Conservation (phyloP, 2,888 invertebrate species). For the Orthosia cruda region DNA sequence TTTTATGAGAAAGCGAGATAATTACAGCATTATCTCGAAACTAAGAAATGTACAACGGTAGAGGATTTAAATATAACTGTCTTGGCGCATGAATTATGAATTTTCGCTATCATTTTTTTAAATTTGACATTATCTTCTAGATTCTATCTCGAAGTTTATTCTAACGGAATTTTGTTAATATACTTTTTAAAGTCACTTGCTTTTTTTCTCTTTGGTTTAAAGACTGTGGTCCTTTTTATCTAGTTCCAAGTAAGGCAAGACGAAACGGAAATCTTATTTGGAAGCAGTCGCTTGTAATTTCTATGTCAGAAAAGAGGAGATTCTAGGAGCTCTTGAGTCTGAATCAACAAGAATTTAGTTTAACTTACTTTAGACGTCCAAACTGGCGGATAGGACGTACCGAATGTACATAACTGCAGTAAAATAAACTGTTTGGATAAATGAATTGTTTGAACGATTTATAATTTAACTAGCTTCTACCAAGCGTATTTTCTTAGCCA, state of each 20-base stretch:
- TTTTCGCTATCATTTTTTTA: neutral
- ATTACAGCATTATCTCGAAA: constrained; percentile 2
- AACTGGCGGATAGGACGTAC: neutral
- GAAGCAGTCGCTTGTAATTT: neutral
- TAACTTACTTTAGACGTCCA: neutral
- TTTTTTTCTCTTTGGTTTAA: neutral
- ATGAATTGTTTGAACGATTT: too few species aligned
- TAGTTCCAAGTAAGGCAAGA: neutral
- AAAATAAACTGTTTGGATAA: too few species aligned
- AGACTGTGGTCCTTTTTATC: neutral
- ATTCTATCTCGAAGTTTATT: neutral
- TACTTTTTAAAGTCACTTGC: neutral
- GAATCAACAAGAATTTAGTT: neutral
- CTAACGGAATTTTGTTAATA: neutral
- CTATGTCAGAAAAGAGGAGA: neutral
- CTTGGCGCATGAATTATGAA: neutral
- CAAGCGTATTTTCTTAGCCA: too few species aligned
- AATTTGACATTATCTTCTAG: neutral
- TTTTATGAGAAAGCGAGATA: neutral
- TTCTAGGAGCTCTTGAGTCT: neutral
- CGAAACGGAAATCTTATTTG: neutral
- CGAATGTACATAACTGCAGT: neutral
- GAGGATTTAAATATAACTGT: constrained; percentile 2
- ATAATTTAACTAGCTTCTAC: too few species aligned
- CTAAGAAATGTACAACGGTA: constrained; percentile 5